Evolutionary conservation across 1,140 invertebrate genomes (phyloP).

Genomic region (Penaeus vannamei): DNA sequence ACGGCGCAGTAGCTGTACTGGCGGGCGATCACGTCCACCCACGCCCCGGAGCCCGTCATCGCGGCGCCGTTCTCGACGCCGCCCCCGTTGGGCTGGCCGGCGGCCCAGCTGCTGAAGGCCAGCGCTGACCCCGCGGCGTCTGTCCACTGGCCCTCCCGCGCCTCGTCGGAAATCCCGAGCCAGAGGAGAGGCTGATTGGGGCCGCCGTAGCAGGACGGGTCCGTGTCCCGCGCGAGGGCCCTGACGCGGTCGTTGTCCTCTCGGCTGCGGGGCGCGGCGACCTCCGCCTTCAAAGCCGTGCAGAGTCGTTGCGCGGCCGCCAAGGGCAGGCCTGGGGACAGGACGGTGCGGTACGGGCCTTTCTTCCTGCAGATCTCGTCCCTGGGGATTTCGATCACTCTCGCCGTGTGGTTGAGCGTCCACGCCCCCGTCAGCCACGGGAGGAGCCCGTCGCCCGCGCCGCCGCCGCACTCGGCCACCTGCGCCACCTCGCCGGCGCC

Average conservation of each 20-base stretch:
- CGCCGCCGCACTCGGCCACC: constrained; percentile 7
- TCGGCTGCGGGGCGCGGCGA: neutral
- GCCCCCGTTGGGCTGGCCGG: constrained; percentile 29
- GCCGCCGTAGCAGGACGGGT: neutral
- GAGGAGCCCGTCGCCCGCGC: neutral
- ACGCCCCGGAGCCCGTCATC: constrained; percentile 22
- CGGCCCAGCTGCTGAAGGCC: constrained; percentile 22
- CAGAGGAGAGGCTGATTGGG: constrained; percentile 30
- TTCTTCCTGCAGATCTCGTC: constrained; percentile 13
- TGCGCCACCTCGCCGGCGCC: neutral
- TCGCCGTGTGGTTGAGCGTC: constrained; percentile 36
- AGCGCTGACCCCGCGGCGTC: neutral
- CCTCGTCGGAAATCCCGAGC: constrained; percentile 41
- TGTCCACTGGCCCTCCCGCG: constrained; percentile 7
- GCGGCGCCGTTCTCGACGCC: constrained; percentile 19
- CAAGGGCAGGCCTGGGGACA: constrained; percentile 13
- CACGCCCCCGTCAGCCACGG: neutral
- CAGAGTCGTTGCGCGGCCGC: constrained; percentile 4
- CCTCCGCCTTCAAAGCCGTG: neutral
- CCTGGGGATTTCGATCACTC: constrained; percentile 14
- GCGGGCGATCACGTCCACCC: constrained; percentile 17
- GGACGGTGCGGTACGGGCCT: constrained; percentile 8
- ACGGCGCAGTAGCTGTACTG: neutral
- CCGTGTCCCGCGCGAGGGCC: neutral
- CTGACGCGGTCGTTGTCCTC: constrained; percentile 3